These are phyloP conservation scores for Antheraea mylitta DNA, from an alignment of 1,140 invertebrate genomes.

Conservation along the genomic window DNA sequence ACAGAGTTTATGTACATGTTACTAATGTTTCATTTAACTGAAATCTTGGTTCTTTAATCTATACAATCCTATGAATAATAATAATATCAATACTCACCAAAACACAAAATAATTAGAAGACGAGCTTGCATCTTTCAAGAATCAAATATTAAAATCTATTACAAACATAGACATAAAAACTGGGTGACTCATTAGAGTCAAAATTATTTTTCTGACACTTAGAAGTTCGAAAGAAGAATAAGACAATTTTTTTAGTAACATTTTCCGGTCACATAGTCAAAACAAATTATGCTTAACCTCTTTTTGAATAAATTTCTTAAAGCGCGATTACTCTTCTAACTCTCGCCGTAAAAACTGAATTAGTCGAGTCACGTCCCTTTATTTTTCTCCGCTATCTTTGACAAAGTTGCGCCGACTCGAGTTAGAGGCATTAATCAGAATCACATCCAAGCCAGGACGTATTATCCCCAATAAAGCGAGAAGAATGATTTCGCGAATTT, in stretches of 20 bases:
- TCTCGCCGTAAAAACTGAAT: slow-evolving; percentile 62
- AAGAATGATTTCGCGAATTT: slow-evolving; percentile 77
- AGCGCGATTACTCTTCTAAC: slow-evolving; percentile 41
- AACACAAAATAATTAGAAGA: slow-evolving; percentile 34
- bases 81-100: slow-evolving; percentile 35
- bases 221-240: slow-evolving; percentile 63
- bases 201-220: slow-evolving; percentile 40
- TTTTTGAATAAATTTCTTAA: slow-evolving; percentile 33
- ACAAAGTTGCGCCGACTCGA: slow-evolving; percentile 67
- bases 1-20: no score
- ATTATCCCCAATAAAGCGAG: slow-evolving; percentile 74
- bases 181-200: slow-evolving; percentile 36
- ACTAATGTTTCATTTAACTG: no score
- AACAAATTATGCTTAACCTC: slow-evolving; percentile 33
- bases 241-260: slow-evolving; percentile 27
- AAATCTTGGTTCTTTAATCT: no score
- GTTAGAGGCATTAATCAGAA: slow-evolving; percentile 75
- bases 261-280: slow-evolving; percentile 21
- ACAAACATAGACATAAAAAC: slow-evolving; percentile 23
- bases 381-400: slow-evolving; percentile 71
- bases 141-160: slow-evolving; percentile 24
- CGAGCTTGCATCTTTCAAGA: slow-evolving; percentile 45
- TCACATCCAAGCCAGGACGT: slow-evolving; percentile 65
- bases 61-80: no score
- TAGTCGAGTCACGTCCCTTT: slow-evolving; percentile 70